These are phyloP conservation scores for Pterocles burchelli DNA, from an alignment of 2,113 vertebrate genomes.

Conservation along the genomic window DNA sequence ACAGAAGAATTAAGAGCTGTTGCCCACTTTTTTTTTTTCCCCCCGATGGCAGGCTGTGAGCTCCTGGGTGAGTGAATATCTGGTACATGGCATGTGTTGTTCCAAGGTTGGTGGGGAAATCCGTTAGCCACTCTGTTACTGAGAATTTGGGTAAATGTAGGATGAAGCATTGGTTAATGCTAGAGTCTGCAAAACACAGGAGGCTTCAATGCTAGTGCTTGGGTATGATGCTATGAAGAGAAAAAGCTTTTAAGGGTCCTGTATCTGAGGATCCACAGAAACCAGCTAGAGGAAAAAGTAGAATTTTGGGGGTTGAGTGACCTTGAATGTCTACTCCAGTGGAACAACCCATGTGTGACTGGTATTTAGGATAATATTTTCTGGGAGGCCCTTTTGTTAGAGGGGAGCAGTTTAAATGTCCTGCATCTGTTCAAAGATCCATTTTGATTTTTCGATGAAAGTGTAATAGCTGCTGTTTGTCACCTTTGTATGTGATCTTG, in stretches of 20 bases:
- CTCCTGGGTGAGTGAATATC: slow-evolving; percentile 15
- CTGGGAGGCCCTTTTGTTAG: not conserved
- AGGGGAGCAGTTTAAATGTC: not conserved
- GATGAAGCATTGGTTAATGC: not conserved
- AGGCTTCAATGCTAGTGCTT: not conserved
- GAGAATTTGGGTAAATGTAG: not conserved
- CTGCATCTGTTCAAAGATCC: not conserved
- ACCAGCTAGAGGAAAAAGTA: not conserved
- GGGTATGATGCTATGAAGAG: not conserved
- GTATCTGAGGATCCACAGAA: not conserved
- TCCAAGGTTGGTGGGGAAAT: not conserved
- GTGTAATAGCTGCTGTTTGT: not conserved
- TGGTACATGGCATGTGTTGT: not conserved
- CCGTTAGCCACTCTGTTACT: not conserved
- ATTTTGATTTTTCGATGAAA: not conserved
- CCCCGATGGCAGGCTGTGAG: not conserved
- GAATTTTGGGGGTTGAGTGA: not conserved
- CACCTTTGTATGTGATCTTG: not conserved
- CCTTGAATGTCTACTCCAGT: slow-evolving; percentile 12
- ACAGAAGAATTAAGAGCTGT: not conserved
- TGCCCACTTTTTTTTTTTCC: not conserved
- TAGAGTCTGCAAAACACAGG: not conserved
- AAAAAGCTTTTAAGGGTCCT: not conserved
- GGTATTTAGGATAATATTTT: not conserved
- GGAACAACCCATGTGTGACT: not conserved